Evolutionary conservation across 2,888 invertebrate species (phyloP), one percentile per base, ranked within the genome.

Genomic region (Sympetrum striolatum): DNA sequence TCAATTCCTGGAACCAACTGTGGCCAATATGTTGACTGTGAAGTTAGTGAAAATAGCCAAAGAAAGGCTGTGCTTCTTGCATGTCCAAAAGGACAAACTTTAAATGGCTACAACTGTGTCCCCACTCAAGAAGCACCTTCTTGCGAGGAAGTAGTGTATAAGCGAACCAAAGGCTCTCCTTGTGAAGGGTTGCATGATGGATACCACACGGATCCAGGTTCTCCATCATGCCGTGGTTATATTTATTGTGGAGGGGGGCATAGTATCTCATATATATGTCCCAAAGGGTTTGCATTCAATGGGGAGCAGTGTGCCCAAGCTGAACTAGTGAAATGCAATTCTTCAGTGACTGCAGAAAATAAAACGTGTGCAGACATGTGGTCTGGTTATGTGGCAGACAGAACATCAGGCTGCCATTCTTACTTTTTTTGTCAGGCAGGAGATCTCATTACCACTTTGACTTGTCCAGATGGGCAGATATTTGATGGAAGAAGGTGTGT

Each of bases 221-320:
- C 91, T 18, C 92, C 92, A 90, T 86, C 86, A n/a, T 94, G 94
- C 90, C 92, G 92, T 5, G 92, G 92, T 12, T 94, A 93, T 91
- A 91, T 93, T 25, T 95, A 94, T 92, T 96, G 96, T 93, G 94
- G 94, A 35, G 93, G 93, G 91, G 95, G 95, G 1, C 94, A 94
- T 92, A 95, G 95, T 92, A 95, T 95, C n/a, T 94, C 95, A 37
- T 95, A 95, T 93, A 94, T 95, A 73, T 96, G 96, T 92, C 94
- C 95, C 0, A 93, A 94, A 44, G 95, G 95, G 2, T 93, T 93
- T 90, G 94, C 94, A 31, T 96, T 96, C 93, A 95, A 96, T 93
- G 95, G 95, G 0, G 92, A 92, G 90, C 93, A 93, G 90, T 96
- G 96, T 92, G 95, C 94, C n/a, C 93, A 93, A 6, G 91, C 91